phyloP scores from a whole-genome alignment of 2,797 vertebrate species.

The Enteromius argenteus region DNA sequence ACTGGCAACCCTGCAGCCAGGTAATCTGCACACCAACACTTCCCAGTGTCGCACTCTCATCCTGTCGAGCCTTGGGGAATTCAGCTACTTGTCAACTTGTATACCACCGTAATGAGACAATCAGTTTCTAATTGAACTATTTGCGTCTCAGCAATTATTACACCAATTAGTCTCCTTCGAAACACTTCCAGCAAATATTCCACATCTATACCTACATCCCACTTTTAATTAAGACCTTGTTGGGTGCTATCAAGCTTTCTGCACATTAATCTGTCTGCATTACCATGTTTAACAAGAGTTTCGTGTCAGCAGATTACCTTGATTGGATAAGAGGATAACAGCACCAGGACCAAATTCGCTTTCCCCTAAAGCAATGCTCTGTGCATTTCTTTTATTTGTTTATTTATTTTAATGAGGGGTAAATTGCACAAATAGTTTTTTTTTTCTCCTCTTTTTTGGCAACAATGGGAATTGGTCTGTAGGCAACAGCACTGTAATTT shows the following conservation, averaged over 20 bases:
- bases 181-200: conserved; percentile 53
- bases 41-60: background rate
- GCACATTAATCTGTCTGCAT: conserved; percentile 51
- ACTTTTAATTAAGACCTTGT: conserved; percentile 58
- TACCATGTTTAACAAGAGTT: conserved; percentile 54
- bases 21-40: background rate
- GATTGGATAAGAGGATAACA: conserved; percentile 40
- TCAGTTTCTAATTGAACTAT: conserved; percentile 59
- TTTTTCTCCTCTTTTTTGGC: conserved; percentile 30
- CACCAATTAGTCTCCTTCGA: conserved; percentile 49
- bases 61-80: conserved; percentile 19
- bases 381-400: conserved; percentile 38
- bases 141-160: conserved; percentile 53
- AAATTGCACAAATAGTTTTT: conserved; percentile 45
- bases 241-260: conserved; percentile 39
- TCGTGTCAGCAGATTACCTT: conserved; percentile 43
- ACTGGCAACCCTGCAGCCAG: background rate
- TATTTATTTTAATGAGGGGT: conserved; percentile 42
- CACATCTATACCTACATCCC: conserved; percentile 48
- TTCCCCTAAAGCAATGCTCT: conserved; percentile 37
- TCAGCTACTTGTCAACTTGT: conserved; percentile 27
- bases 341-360: conserved; percentile 26
- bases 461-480: conserved; percentile 54
- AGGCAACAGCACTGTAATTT: conserved; percentile 59
- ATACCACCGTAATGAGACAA: conserved; percentile 46